Base-by-base conservation (phyloP, 2,113 vertebrate species). In the Tragelaphus imberbis region DNA sequence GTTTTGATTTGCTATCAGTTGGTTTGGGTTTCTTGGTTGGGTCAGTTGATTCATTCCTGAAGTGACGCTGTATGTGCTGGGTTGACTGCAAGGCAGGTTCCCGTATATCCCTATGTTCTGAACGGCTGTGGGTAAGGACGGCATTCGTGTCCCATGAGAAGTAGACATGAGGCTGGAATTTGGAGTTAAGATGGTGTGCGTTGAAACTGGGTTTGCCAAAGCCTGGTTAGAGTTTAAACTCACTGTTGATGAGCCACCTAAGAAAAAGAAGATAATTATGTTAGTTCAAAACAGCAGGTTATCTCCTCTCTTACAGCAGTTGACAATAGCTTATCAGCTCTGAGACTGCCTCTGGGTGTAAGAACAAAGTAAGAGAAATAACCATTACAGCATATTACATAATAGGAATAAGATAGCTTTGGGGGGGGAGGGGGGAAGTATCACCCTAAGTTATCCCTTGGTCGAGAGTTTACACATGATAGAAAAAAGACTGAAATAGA, bases 121-220 rank as follows among this genome's bases (percentile, higher is more conserved):
- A 92, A 98, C 51, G 0, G 98, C 95, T 36, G 99, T 95, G 97
- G 33, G 27, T 61, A 98, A 97, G 13, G 99, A 98, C 87, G 98
- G 98, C 98, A 99, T 99, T 95, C 99, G 99, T 28, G 99, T 96
- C 71, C 98, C 99, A 55, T 99, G 97, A 0, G 98, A 97, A 25
- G 98, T 98, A 1, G 99, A 97, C 97, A 99, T 97, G 91, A 99
- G 99, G 98, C 99, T 99, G 75, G 99, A 98, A 95, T 98, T 98
- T 85, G 99, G 98, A 47, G 99, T 98, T 17, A 99, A 98, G 92
- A 99, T 98, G 97, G 98, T 99, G 3, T 99, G 99, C n/a, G 99
- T 99, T 44, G 99, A 99, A 89, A 98, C 99, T 44, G 98, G 99
- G 98, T 98, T 99, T 94, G 98, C 88, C 97, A 99, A 96, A 63